Base-by-base conservation (phyloP, 2,888 invertebrate genomes). In the Allygus modestus region DNA sequence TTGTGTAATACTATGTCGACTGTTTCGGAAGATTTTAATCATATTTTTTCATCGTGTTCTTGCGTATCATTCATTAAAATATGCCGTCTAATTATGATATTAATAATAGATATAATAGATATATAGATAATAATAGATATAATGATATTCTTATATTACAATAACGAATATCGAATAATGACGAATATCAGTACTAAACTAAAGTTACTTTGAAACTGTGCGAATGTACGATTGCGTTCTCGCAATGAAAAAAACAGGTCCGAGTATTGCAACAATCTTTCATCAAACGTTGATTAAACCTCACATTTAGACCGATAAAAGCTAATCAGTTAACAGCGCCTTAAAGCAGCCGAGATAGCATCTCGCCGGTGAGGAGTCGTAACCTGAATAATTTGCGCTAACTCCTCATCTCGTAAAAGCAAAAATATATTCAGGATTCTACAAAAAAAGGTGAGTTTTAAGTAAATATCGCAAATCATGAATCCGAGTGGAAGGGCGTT, bases 391-490 rank as follows among this genome's bases (percentile, higher is more conserved):
- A 54, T 54, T 54, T 54, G 54, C 28, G 65, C 65, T 5, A 54
- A 31, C 65, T 28, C 28, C 28, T 65, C 31, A 31, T 65, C 65
- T 65, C 65, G 65, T 65, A 65, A 65, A 65, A 65, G 65, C 65
- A 65, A 65, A 31, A 65, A 31, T 65, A 58, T 58, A 58, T 58
- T 58, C 58, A 58, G 2, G 58, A 20, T 23, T 51, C 9, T 12
- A 1, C 12, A 9, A 28, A 65, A 58, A 65, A 65, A 65, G 65
- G 28, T 17, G 31, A 65, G 65, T 65, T 28, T 5, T 31, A 58
- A 65, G 65, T 65, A 65, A 65, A 65, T 65, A 65, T 65, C 65
- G 65, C 65, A 65, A 28, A 65, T 58, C 58, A 58, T 58, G 58
- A 58, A 58, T 58, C 58, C 17, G 23, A 23, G 9, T 15, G 17